Conservation (phyloP, 1,140 invertebrate species). For the Tetraneura akinire region DNA sequence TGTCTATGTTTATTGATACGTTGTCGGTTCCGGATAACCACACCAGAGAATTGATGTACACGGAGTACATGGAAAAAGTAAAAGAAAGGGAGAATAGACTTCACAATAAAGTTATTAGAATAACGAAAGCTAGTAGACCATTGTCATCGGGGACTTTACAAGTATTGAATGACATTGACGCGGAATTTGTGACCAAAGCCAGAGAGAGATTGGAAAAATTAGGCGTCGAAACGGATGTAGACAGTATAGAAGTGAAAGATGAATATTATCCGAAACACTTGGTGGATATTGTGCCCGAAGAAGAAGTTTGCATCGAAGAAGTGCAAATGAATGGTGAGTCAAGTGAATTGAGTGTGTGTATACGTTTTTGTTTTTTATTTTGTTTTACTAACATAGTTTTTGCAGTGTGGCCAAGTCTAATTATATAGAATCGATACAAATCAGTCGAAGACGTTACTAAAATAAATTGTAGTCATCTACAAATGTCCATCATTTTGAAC, state of each 20-base stretch:
- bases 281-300: slow-evolving; percentile 34
- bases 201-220: slow-evolving; percentile 64
- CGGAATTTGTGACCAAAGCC: slow-evolving; percentile 55
- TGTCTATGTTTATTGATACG: slow-evolving; percentile 55
- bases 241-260: slow-evolving; percentile 3
- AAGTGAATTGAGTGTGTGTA: slow-evolving; percentile 32
- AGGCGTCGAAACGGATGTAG: slow-evolving; percentile 56
- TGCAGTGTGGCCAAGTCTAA: slow-evolving; percentile 46
- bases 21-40: slow-evolving; percentile 57
- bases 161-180: slow-evolving; percentile 44
- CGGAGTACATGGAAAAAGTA: slow-evolving; percentile 78
- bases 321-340: slow-evolving; percentile 43
- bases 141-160: slow-evolving; percentile 1
- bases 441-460: slow-evolving; percentile 13
- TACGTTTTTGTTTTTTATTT: slow-evolving; percentile 35
- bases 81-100: slow-evolving; percentile 75
- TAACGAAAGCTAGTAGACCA: slow-evolving; percentile 37
- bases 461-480: neutral
- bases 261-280: slow-evolving; percentile 35
- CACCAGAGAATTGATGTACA: slow-evolving; percentile 68
- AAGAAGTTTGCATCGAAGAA: slow-evolving; percentile 47
- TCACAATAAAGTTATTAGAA: slow-evolving; percentile 76
- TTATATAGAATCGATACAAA: neutral
- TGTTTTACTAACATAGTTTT: slow-evolving; percentile 43
- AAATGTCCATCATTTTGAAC: slow-evolving; percentile 29